A percentile compares a stretch with the other conserved stretches of the same genome.
Conservation (phyloP, 2,113 vertebrate genomes). For the Solea solea region DNA sequence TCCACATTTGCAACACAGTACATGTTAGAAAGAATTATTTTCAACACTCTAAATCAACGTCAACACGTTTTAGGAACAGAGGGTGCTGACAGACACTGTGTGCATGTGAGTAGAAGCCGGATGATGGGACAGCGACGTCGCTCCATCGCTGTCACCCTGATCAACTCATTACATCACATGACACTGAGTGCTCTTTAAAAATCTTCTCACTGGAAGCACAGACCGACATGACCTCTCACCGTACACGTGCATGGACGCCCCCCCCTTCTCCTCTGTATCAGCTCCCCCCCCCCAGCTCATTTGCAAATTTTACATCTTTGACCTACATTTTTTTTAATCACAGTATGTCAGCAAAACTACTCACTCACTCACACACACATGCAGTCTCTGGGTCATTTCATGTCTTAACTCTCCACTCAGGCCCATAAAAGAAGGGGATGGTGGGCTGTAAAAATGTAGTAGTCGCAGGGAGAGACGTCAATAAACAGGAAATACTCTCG, state of each 20-base stretch:
- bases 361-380: conserved; percentile 1
- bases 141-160: conserved; percentile 37
- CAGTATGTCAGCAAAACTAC: conserved; percentile 23
- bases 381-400: conserved; percentile 13
- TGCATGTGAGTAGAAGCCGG: conserved; percentile 31
- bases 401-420: conserved; percentile 19
- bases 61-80: too few species aligned
- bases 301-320: conserved; percentile 70
- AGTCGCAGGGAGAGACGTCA: conserved; percentile 5
- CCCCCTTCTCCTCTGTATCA: conserved; percentile 11
- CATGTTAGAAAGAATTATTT: too few species aligned
- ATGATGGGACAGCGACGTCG: conserved; percentile 62
- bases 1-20: too few species aligned
- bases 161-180: conserved; percentile 53
- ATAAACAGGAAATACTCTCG: conserved; percentile 1
- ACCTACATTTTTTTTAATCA: conserved; percentile 56
- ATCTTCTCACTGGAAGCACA: conserved; percentile 25
- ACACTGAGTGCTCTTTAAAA: conserved; percentile 68
- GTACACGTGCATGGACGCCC: not conserved
- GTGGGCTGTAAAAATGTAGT: conserved; percentile 3
- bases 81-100: not conserved
- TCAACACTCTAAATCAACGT: too few species aligned
- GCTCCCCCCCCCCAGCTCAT: conserved; percentile 51
- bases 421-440: not conserved
- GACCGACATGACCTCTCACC: not conserved